Evolutionary conservation across 2,888 invertebrate species (phyloP).

Genomic region (Odontocerum albicorne): DNA sequence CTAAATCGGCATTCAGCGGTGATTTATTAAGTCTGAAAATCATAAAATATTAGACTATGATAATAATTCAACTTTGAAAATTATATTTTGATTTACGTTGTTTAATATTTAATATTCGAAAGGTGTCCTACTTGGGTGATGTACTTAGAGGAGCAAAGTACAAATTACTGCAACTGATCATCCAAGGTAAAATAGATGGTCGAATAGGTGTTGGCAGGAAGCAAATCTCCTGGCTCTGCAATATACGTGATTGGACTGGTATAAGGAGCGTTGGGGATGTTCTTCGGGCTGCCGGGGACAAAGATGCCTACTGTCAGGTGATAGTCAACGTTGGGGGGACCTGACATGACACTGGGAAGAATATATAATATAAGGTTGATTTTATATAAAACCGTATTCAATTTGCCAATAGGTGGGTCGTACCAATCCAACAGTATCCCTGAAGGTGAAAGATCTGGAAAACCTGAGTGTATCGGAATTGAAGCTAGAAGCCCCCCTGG

Average conservation of each 20-base stretch:
- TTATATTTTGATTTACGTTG: no score
- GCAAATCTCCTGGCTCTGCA: neutral
- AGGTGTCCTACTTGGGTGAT: no score
- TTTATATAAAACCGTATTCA: neutral
- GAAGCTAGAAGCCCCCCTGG: conserved; percentile 55
- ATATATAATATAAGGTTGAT: neutral
- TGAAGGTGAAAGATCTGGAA: conserved; percentile 64
- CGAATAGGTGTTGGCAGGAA: no score
- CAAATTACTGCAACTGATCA: no score
- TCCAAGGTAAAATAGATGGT: no score
- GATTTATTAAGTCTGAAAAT: no score
- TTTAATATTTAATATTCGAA: no score
- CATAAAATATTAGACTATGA: no score
- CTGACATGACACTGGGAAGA: neutral
- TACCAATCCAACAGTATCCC: conserved; percentile 69
- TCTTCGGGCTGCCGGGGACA: neutral
- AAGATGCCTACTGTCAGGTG: neutral
- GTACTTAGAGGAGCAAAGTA: no score
- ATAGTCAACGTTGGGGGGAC: neutral
- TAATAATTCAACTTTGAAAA: no score
- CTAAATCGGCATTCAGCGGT: no score
- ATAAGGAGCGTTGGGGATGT: neutral
- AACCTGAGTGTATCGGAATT: conserved; percentile 41
- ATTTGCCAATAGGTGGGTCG: conserved; percentile 63
- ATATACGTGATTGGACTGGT: neutral